A percentile compares a stretch with the other conserved stretches of the same genome.
phyloP scores from a whole-genome alignment of 2,888 invertebrate species.

The Spialia ferax region DNA sequence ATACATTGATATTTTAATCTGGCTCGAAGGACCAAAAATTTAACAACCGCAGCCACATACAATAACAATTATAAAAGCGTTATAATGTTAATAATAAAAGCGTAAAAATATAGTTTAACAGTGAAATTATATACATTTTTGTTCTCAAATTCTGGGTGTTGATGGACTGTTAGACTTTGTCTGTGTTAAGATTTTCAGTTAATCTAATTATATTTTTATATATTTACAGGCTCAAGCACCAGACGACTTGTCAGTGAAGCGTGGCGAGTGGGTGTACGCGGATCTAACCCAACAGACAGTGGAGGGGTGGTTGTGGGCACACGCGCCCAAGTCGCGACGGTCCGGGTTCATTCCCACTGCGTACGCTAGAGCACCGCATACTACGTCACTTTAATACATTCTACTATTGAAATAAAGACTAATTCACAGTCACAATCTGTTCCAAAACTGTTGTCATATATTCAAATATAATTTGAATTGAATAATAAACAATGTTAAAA shows the following conservation, averaged over 20 bases:
- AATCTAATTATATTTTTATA: no score
- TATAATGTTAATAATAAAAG: no score
- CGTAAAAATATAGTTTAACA: no score
- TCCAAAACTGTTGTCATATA: no score
- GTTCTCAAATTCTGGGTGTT: no score
- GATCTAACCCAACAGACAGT: conserved; percentile 97
- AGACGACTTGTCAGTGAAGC: conserved; percentile 95
- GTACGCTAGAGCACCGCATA: conserved; percentile 96
- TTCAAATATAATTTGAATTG: conserved; percentile 28
- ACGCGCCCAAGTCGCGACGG: conserved; percentile 96
- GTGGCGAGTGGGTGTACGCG: conserved; percentile 98
- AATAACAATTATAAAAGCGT: no score
- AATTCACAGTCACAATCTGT: no score
- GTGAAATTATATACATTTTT: no score
- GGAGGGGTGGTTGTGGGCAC: conserved; percentile 98
- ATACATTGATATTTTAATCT: background rate
- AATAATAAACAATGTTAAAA: conserved; percentile 14
- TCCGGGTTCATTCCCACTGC: conserved; percentile 98
- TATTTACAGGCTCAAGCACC: conserved; percentile 93
- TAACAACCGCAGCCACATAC: no score
- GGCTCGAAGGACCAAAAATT: background rate
- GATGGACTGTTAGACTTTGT: no score
- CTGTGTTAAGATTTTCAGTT: no score
- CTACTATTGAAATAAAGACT: background rate
- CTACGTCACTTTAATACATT: conserved; percentile 90